Percentiles rank a stretch among this genome's conserved stretches.
phyloP scores from a whole-genome alignment of 2,888 invertebrate species.

The Acanthosepion lycidas region DNA sequence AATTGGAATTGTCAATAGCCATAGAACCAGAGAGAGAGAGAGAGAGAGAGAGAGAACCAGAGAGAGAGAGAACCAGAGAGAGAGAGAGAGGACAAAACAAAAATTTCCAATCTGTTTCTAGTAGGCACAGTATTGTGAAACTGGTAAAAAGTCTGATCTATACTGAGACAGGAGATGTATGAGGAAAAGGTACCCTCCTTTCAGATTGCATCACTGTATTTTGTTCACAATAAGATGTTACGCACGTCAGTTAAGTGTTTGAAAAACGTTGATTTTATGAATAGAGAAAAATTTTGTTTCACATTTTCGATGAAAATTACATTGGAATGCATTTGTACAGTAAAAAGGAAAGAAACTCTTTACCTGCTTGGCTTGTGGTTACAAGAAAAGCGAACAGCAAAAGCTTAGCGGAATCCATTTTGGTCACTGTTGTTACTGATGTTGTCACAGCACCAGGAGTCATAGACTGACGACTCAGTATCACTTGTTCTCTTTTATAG shows the following conservation, averaged over 20 bases:
- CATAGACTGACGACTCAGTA: background rate
- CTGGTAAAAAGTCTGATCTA: too few relatives aligned
- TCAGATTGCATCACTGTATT: too few relatives aligned
- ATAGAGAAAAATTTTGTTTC: background rate
- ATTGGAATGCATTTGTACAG: background rate
- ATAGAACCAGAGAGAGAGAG: too few relatives aligned
- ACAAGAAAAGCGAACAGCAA: background rate
- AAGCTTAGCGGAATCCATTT: background rate
- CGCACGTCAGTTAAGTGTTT: background rate
- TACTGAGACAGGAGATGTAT: too few relatives aligned
- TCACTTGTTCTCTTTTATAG: background rate
- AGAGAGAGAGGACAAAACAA: too few relatives aligned
- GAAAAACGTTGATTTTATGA: background rate
- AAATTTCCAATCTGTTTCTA: too few relatives aligned
- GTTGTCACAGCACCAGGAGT: background rate
- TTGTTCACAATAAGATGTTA: too few relatives aligned
- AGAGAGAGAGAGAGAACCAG: too few relatives aligned
- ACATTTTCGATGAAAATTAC: background rate
- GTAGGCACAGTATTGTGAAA: background rate
- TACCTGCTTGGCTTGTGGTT: background rate
- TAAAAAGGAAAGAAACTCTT: background rate
- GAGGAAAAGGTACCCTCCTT: too few relatives aligned
- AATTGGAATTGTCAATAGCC: too few relatives aligned
- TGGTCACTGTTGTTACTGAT: background rate
- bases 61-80: too few relatives aligned